Conservation (phyloP, 1,140 invertebrate genomes). For the Anastrepha obliqua region DNA sequence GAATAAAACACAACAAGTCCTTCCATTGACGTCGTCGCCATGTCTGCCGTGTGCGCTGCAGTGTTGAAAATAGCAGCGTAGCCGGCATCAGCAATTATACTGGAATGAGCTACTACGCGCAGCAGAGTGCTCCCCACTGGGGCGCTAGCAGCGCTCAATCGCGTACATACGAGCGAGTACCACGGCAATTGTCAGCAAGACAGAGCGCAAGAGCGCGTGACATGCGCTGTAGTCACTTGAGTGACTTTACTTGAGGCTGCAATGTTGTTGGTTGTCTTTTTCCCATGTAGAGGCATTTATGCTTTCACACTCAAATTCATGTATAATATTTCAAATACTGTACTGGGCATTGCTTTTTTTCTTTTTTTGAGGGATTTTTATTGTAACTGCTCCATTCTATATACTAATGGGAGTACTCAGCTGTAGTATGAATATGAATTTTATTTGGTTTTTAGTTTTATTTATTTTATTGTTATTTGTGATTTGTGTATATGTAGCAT, state of each 20-base stretch:
- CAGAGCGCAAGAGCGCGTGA: background rate
- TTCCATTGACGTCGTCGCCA: slow-evolving; percentile 43
- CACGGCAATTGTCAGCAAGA: background rate
- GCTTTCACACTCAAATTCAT: background rate
- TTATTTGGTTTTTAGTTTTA: background rate
- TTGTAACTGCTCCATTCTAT: background rate
- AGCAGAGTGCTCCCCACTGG: background rate
- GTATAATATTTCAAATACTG: background rate
- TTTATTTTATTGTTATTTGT: slow-evolving; percentile 18
- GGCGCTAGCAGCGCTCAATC: background rate
- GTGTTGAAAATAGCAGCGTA: background rate
- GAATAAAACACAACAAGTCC: background rate
- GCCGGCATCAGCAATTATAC: background rate
- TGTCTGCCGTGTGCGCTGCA: slow-evolving; percentile 18
- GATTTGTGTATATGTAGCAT: background rate
- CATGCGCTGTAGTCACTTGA: background rate
- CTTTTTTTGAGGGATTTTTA: background rate
- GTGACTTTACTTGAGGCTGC: background rate
- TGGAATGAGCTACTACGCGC: background rate
- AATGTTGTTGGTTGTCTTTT: background rate
- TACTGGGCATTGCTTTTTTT: background rate
- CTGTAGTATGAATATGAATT: background rate
- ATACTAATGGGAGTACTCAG: background rate
- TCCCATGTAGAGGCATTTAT: slow-evolving; percentile 10
- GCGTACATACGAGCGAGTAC: background rate